These are phyloP conservation scores for Ceratitis capitata DNA, from an alignment of 1,140 invertebrate genomes.

Conservation along the genomic window DNA sequence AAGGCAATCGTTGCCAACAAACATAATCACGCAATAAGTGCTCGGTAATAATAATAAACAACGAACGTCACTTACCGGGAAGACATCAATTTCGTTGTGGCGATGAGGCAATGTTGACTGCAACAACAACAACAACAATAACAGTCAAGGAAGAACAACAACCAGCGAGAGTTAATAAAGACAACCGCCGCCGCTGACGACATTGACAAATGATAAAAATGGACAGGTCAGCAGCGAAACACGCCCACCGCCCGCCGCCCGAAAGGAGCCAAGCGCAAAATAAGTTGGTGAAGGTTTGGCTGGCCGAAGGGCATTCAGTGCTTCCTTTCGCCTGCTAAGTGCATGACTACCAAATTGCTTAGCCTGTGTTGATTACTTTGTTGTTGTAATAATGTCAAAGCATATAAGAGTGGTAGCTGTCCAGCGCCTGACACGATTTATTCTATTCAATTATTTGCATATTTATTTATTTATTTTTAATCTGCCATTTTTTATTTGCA, in stretches of 20 bases:
- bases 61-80: constrained; percentile 12
- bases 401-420: too few species aligned
- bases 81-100: constrained; percentile 24
- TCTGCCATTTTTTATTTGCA: not conserved
- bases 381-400: not conserved
- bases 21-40: constrained; percentile 34
- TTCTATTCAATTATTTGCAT: too few species aligned
- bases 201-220: constrained; percentile 17
- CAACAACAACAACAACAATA: not conserved
- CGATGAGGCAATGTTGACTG: not conserved
- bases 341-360: not conserved
- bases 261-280: not conserved
- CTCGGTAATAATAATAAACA: constrained; percentile 36
- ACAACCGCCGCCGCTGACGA: not conserved
- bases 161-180: not conserved
- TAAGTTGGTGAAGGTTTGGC: not conserved
- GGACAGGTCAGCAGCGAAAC: not conserved
- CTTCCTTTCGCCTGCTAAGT: not conserved
- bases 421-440: not conserved
- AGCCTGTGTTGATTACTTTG: not conserved
- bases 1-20: too few species aligned
- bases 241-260: not conserved
- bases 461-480: constrained; percentile 2
- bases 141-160: too few species aligned
- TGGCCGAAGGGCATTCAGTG: not conserved